Evolutionary conservation across 2,113 vertebrate species (phyloP).

Genomic region (Eidolon helvum): DNA sequence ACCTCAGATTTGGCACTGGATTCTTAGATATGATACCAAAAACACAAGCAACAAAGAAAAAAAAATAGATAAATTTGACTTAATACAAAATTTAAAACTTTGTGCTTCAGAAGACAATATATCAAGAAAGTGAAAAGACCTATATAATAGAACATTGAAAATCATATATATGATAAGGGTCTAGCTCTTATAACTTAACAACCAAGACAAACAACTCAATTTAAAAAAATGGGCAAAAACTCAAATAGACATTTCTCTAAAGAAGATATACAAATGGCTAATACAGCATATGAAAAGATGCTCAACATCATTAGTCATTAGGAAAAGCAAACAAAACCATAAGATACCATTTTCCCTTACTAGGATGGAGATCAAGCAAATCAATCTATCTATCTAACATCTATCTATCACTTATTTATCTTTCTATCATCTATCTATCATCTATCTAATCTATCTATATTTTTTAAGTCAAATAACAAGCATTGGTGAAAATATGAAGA

Average conservation of each 20-base stretch:
- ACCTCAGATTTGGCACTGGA: background rate
- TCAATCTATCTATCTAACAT: background rate
- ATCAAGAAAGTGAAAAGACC: background rate
- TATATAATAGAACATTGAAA: background rate
- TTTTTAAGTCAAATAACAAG: background rate
- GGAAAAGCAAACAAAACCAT: background rate
- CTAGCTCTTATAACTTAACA: background rate
- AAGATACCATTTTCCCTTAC: background rate
- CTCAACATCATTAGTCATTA: background rate
- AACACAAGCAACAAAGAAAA: background rate
- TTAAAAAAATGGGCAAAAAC: background rate
- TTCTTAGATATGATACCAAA: background rate
- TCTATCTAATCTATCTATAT: background rate
- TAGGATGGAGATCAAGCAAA: background rate
- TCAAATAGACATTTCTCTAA: background rate
- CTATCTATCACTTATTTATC: background rate
- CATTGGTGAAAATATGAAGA: background rate
- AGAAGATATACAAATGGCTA: background rate
- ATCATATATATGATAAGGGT: background rate
- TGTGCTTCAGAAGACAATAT: background rate
- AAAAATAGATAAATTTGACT: background rate
- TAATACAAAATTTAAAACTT: background rate
- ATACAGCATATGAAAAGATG: background rate
- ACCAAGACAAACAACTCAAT: slow-evolving; percentile 76
- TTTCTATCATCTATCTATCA: background rate